A percentile compares a stretch with the other conserved stretches of the same genome.
Evolutionary conservation across 2,113 vertebrate genomes (phyloP).

Genomic region (Cacatua alba): DNA sequence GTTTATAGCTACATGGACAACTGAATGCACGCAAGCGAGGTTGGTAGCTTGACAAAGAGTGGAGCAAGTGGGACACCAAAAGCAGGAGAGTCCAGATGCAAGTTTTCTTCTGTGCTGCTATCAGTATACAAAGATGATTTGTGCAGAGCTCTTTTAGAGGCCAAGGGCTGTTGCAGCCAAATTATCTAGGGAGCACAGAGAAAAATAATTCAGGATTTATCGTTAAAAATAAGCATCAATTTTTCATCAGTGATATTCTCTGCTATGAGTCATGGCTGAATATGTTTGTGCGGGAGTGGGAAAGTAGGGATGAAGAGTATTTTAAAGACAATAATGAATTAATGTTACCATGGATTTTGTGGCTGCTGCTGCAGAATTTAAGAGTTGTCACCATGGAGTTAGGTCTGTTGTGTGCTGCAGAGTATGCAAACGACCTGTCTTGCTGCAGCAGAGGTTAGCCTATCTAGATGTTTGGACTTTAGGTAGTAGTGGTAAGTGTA

Average conservation of each 20-base stretch:
- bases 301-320: slow-evolving; percentile 4
- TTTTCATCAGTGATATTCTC: slow-evolving; percentile 25
- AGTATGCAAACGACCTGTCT: neutral
- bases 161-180: neutral
- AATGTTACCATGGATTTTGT: slow-evolving; percentile 55
- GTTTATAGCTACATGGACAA: neutral
- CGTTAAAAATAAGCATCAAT: slow-evolving; percentile 45
- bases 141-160: neutral
- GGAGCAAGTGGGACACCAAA: neutral
- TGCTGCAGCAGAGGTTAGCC: neutral
- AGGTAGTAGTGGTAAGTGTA: neutral
- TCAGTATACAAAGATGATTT: neutral
- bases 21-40: neutral
- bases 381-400: neutral
- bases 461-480: neutral
- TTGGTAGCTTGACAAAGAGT: neutral
- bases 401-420: neutral
- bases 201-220: slow-evolving; percentile 16
- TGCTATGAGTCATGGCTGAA: slow-evolving; percentile 13
- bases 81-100: neutral
- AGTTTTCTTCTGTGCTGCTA: neutral
- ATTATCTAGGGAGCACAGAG: neutral
- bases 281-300: neutral
- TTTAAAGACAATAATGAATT: slow-evolving; percentile 43
- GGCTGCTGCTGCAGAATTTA: neutral